phyloP scores from a whole-genome alignment of 2,888 invertebrate species.

The Euclidia mi region DNA sequence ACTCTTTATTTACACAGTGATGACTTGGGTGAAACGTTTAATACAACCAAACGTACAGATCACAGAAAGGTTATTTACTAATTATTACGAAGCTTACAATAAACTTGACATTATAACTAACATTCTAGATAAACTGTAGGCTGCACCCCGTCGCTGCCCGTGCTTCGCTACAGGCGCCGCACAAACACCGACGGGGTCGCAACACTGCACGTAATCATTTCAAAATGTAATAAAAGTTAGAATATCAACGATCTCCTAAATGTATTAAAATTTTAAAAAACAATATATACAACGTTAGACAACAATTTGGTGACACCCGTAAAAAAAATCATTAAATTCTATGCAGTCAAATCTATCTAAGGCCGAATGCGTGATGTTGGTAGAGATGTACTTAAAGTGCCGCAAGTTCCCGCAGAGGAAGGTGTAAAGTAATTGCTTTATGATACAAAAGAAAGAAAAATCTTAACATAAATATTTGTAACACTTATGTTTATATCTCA shows the following conservation, averaged over 20 bases:
- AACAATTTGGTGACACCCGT: conserved; percentile 59
- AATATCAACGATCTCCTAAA: conserved; percentile 75
- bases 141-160: conserved; percentile 51
- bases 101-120: conserved; percentile 62
- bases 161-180: conserved; percentile 24
- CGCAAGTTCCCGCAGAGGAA: conserved; percentile 18
- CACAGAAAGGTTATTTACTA: conserved; percentile 79
- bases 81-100: conserved; percentile 75
- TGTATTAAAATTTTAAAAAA: conserved; percentile 68
- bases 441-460: conserved; percentile 23
- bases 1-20: conserved; percentile 88
- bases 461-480: conserved; percentile 19
- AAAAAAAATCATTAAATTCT: conserved; percentile 71
- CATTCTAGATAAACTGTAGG: conserved; percentile 61
- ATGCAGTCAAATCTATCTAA: conserved; percentile 89
- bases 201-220: conserved; percentile 60
- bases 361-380: conserved; percentile 62
- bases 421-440: conserved; percentile 14
- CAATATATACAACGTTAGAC: conserved; percentile 67
- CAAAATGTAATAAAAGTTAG: conserved; percentile 77
- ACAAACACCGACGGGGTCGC: conserved; percentile 54
- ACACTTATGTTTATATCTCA: conserved; percentile 3
- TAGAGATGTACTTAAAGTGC: conserved; percentile 26
- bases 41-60: conserved; percentile 81
- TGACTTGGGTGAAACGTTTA: conserved; percentile 74